These are phyloP conservation scores for Dicroscelio sp. DNA, from an alignment of 2,888 invertebrate species.

Conservation along the genomic window DNA sequence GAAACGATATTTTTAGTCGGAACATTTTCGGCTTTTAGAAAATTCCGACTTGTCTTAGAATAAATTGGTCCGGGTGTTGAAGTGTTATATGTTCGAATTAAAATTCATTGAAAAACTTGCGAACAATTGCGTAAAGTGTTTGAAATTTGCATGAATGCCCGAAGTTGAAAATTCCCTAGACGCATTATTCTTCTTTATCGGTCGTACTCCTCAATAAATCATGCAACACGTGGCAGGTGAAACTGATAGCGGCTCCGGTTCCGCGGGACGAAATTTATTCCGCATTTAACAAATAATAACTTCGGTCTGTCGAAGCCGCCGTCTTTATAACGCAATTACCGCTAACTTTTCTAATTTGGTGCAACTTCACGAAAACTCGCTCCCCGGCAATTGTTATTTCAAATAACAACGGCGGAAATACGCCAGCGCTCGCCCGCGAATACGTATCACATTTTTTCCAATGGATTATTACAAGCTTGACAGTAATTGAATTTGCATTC, in stretches of 20 bases:
- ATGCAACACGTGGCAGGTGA: slow-evolving; percentile 63
- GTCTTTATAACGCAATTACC: slow-evolving; percentile 21
- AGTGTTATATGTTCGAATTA: too few relatives aligned
- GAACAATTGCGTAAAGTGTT: too few relatives aligned
- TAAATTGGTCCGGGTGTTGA: too few relatives aligned
- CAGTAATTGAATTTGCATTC: neutral
- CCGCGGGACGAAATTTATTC: slow-evolving; percentile 46
- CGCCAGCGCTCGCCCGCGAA: neutral
- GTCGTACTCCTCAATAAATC: slow-evolving; percentile 43
- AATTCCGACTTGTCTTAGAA: too few relatives aligned
- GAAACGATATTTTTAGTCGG: too few relatives aligned
- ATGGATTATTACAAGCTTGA: neutral
- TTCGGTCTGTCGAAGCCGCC: slow-evolving; percentile 19
- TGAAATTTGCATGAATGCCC: too few relatives aligned
- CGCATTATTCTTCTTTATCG: slow-evolving; percentile 3
- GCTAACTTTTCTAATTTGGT: slow-evolving; percentile 39
- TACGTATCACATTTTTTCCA: neutral
- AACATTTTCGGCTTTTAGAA: too few relatives aligned
- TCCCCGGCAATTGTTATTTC: slow-evolving; percentile 17
- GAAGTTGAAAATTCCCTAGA: neutral
- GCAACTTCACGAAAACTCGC: slow-evolving; percentile 13
- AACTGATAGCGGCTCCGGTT: slow-evolving; percentile 18
- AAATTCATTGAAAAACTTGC: too few relatives aligned
- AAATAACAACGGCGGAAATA: slow-evolving; percentile 21
- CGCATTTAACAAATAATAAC: slow-evolving; percentile 51